These are phyloP conservation scores for Candidula unifasciata DNA, from an alignment of 2,888 invertebrate species.

Conservation along the genomic window DNA sequence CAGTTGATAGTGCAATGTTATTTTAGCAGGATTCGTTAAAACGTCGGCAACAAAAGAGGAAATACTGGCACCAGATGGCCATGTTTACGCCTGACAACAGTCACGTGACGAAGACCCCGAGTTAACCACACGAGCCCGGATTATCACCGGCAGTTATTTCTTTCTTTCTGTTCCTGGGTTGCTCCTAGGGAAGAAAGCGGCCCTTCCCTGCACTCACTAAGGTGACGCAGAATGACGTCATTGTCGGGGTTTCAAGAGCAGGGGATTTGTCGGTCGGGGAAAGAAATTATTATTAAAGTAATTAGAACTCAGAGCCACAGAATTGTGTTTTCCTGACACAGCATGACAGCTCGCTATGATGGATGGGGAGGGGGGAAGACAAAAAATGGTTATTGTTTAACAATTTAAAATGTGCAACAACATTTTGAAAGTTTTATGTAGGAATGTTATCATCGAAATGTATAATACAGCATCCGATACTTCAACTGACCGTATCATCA, in stretches of 20 bases:
- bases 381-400: neutral
- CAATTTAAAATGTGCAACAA: neutral
- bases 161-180: neutral
- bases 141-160: conserved; percentile 24
- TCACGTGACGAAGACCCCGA: conserved; percentile 35
- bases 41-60: neutral
- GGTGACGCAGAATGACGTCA: conserved; percentile 36
- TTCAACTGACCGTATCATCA: too few species aligned
- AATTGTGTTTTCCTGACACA: conserved; percentile 28
- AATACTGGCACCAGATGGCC: conserved; percentile 41
- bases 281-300: conserved; percentile 41
- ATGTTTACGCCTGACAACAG: conserved; percentile 41
- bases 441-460: too few species aligned
- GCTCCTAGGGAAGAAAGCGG: neutral
- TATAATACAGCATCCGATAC: too few species aligned
- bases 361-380: conserved; percentile 6
- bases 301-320: conserved; percentile 19
- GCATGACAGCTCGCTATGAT: conserved; percentile 27
- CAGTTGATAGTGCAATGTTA: neutral
- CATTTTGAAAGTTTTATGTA: too few species aligned
- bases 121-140: conserved; percentile 45
- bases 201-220: neutral
- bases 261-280: conserved; percentile 9
- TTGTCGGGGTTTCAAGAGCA: conserved; percentile 18
- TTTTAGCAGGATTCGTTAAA: conserved; percentile 20